Base-by-base conservation (phyloP, 2,113 vertebrate species). In the Perccottus glenii region DNA sequence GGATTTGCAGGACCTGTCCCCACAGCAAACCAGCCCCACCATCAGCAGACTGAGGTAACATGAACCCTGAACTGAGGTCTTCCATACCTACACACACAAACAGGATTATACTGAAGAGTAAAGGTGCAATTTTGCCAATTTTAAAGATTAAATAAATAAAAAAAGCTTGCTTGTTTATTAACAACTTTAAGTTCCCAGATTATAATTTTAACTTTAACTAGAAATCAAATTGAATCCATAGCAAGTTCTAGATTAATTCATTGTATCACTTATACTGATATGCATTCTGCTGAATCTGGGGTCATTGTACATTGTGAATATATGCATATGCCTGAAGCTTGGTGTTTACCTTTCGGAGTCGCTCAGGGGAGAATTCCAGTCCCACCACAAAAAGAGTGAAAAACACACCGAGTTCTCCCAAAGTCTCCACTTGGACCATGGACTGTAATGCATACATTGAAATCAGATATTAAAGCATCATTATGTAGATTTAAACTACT, bases 341-440 rank as follows among this genome's bases (percentile, higher is more conserved):
- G 2, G 49, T 14, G 11, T 48, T 70, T 90, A 99, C 98, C 96
- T 99, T 99, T 83, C 93, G 93, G 60, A 99, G 91, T 65, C 95
- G 95, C 82, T 99, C 97, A 11, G 98, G 98, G 59, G 97, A 99
- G 88, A 99, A 99, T 83, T 99, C 98, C 71, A 99, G 84, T 57
- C 98, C 98, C 46, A 99, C 97, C 46, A 99, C 90, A 81, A 99
- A 99, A n/a, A 99, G 92, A n/a, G 96, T 98, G 76, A 98, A 99
- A 91, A 99, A 98, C 9, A 99, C 97, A 5, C 98, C 97, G 71
- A 99, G 89, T 70, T 99, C 96, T 76, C 96, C 98, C 50, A 99
- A 80, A 0, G 96, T 99, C 83, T 99, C 96, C 87, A 99, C 96
- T 89, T 99, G 98, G 11, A 99, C 97, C 90, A 98, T 95, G 36